phyloP scores from a whole-genome alignment of 2,797 vertebrate species.

The Darevskia mixta region DNA sequence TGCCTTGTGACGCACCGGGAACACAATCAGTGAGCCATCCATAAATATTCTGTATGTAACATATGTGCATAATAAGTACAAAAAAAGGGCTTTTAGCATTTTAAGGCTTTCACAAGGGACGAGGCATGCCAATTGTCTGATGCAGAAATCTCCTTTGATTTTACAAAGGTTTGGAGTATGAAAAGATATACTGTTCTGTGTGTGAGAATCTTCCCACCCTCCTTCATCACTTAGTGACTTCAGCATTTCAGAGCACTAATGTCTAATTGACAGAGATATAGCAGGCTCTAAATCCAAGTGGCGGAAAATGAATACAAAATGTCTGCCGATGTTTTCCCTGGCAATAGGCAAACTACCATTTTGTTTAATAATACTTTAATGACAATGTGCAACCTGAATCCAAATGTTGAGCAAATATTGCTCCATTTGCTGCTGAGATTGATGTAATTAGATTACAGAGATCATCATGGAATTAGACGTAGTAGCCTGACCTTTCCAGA shows the following conservation, averaged over 20 bases:
- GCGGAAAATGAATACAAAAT: slow-evolving; percentile 58
- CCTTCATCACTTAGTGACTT: slow-evolving; percentile 49
- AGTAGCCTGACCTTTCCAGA: slow-evolving; percentile 57
- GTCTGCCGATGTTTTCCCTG: slow-evolving; percentile 63
- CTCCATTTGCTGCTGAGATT: slow-evolving; percentile 59
- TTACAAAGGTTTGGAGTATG: slow-evolving; percentile 26
- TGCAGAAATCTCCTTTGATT: slow-evolving; percentile 61
- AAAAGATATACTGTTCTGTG: slow-evolving; percentile 59
- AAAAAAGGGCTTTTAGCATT: slow-evolving; percentile 46
- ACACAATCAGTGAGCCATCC: slow-evolving; percentile 10
- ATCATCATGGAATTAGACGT: slow-evolving; percentile 51
- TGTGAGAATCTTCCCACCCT: slow-evolving; percentile 33
- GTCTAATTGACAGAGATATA: slow-evolving; percentile 57
- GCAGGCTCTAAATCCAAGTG: slow-evolving; percentile 40
- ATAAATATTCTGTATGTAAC: slow-evolving; percentile 45
- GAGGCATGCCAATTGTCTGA: slow-evolving; percentile 21
- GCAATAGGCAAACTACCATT: slow-evolving; percentile 57
- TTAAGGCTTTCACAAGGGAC: slow-evolving; percentile 46
- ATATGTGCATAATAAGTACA: slow-evolving; percentile 29
- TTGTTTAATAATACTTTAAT: slow-evolving; percentile 64
- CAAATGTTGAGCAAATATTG: slow-evolving; percentile 57
- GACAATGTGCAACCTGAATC: slow-evolving; percentile 50
- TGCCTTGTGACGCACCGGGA: no score
- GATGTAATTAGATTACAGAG: slow-evolving; percentile 66
- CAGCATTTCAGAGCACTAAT: slow-evolving; percentile 53